Evolutionary conservation across 2,113 vertebrate genomes (phyloP).

Genomic region (Gorsachius goisagi): DNA sequence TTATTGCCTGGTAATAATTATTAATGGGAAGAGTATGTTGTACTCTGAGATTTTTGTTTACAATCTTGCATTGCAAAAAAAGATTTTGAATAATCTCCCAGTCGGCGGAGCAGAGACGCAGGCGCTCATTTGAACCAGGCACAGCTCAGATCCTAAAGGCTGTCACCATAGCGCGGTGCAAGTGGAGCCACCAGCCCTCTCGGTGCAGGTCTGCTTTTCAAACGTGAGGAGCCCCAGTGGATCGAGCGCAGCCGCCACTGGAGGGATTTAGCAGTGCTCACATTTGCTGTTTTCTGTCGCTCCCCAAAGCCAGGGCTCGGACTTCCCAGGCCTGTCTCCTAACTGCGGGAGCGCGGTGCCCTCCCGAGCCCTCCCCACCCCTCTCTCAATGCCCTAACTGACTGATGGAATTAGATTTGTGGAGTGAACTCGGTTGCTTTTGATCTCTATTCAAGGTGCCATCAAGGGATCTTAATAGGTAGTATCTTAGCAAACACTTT

Average conservation of each 20-base stretch:
- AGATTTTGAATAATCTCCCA: neutral
- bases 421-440: conserved; percentile 50
- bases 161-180: neutral
- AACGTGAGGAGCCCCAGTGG: neutral
- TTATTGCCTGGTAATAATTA: neutral
- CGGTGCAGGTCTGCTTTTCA: neutral
- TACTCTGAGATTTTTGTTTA: neutral
- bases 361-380: conserved; percentile 15
- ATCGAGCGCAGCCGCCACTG: neutral
- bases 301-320: neutral
- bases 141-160: neutral
- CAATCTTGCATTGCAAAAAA: neutral
- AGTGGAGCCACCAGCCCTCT: neutral
- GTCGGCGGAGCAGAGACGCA: neutral
- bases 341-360: neutral
- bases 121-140: rapidly evolving
- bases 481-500: conserved; percentile 42
- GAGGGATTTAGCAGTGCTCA: neutral
- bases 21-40: neutral
- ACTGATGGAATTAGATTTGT: conserved; percentile 32
- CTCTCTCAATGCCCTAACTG: conserved; percentile 48
- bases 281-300: neutral
- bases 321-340: neutral
- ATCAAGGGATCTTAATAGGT: conserved; percentile 66
- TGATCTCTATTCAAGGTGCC: conserved; percentile 72